Conservation (phyloP, 2,113 vertebrate species). For the Cyanoramphus novaezelandiae region DNA sequence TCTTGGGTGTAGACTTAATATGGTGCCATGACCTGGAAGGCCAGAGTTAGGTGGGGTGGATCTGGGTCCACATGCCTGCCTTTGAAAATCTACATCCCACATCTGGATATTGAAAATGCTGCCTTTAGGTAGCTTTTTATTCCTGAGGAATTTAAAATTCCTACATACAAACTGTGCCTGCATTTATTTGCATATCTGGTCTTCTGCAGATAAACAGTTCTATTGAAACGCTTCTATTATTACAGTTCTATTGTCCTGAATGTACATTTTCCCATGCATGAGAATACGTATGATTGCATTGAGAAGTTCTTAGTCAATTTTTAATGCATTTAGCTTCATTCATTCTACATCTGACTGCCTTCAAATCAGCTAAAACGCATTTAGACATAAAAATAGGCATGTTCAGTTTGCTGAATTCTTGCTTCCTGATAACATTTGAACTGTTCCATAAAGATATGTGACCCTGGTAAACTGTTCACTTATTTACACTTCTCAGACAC, state of each 20-base stretch:
- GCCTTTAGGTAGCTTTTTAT: neutral
- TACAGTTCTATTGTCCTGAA: neutral
- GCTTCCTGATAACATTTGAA: neutral
- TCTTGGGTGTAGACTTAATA: neutral
- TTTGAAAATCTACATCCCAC: neutral
- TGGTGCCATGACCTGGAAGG: neutral
- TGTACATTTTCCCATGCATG: neutral
- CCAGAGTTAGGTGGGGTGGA: neutral
- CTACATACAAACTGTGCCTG: neutral
- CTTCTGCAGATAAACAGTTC: neutral
- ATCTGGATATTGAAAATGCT: neutral
- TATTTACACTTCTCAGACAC: neutral
- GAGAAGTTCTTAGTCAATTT: neutral
- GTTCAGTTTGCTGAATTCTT: neutral
- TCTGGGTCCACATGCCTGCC: neutral
- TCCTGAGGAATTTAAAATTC: neutral
- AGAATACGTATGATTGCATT: neutral
- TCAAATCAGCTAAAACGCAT: neutral
- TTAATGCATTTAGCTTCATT: neutral
- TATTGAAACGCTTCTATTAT: neutral
- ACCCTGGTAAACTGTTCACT: neutral
- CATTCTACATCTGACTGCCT: neutral
- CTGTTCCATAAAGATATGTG: neutral
- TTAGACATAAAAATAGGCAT: neutral
- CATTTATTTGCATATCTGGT: neutral